phyloP scores from a whole-genome alignment of 2,797 vertebrate species.

The Cyprinodon diabolis region DNA sequence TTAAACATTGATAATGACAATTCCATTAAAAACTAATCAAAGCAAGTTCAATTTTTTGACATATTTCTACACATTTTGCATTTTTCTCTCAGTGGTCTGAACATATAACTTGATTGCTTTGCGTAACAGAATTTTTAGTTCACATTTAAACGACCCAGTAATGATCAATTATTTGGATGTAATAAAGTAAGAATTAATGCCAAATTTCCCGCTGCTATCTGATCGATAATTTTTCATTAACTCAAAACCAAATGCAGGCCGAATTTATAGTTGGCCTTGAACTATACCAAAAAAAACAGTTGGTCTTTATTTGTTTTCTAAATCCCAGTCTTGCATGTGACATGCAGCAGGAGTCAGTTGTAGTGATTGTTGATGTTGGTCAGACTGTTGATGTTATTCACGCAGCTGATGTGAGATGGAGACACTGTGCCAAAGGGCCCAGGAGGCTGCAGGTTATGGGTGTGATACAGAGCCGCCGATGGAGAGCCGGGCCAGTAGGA shows the following conservation, averaged over 20 bases:
- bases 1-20: background rate
- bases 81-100: background rate
- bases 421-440: constrained; percentile 86
- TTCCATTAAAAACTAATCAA: background rate
- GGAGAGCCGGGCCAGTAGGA: constrained; percentile 94
- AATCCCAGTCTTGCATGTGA: background rate
- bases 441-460: constrained; percentile 88
- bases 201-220: background rate
- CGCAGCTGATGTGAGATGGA: constrained; percentile 82
- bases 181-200: background rate
- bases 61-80: background rate
- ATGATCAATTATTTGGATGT: background rate
- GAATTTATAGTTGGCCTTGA: background rate
- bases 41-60: background rate
- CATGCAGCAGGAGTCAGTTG: constrained; percentile 80
- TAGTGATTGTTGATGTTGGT: constrained; percentile 90
- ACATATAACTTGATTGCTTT: background rate
- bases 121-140: background rate
- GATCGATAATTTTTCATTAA: background rate
- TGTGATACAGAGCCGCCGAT: constrained; percentile 86
- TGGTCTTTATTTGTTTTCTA: background rate
- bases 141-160: background rate
- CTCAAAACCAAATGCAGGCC: background rate
- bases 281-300: background rate
- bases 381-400: constrained; percentile 88